Evolutionary conservation across 2,888 invertebrate genomes (phyloP).

Genomic region (Clitarchus hookeri): DNA sequence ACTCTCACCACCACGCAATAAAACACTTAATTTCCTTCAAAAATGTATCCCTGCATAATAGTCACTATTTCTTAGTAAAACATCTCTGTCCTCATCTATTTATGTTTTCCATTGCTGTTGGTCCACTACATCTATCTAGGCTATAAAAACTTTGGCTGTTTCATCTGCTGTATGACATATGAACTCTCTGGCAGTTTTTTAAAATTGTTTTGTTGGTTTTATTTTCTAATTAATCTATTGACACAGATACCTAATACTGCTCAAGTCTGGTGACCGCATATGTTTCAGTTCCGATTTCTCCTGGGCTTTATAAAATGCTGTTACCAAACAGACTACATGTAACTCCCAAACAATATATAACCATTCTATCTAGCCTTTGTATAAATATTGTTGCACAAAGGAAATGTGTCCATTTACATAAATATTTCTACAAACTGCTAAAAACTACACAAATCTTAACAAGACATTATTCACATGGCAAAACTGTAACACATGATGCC

Average conservation of each 20-base stretch:
- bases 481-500: too few species aligned
- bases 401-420: neutral
- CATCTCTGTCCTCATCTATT: neutral
- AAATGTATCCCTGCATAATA: too few species aligned
- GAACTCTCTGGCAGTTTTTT: neutral
- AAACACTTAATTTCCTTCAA: too few species aligned
- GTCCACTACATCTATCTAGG: neutral
- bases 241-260: neutral
- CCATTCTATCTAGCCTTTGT: neutral
- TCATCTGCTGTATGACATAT: neutral
- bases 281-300: neutral
- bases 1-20: too few species aligned
- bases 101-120: neutral
- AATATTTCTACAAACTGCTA: neutral
- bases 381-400: neutral
- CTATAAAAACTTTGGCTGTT: conserved; percentile 8
- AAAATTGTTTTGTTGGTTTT: neutral
- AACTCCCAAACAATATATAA: neutral
- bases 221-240: neutral
- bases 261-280: neutral
- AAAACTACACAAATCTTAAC: neutral
- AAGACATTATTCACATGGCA: neutral
- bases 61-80: too few species aligned
- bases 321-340: neutral
- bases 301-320: neutral